Conservation (phyloP, 2,113 vertebrate species). For the Plecturocebus donacophilus region DNA sequence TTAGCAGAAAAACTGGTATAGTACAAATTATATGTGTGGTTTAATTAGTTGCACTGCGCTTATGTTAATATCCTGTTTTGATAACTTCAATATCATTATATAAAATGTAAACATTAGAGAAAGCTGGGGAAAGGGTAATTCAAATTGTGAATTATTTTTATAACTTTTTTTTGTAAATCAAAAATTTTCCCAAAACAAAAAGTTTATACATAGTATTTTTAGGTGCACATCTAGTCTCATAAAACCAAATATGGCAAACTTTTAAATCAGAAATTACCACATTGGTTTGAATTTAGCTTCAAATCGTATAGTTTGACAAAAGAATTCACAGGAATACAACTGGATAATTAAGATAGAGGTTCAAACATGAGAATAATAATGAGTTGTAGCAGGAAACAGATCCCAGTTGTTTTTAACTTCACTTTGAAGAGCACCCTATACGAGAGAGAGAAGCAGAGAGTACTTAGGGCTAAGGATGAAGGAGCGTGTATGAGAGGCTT, state of each 20-base stretch:
- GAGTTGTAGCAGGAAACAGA: too few relatives aligned
- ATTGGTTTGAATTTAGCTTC: not conserved
- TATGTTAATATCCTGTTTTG: not conserved
- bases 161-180: not conserved
- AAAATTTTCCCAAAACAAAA: not conserved
- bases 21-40: not conserved
- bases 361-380: not conserved
- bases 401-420: not conserved
- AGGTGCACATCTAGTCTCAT: not conserved
- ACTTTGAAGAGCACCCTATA: not conserved
- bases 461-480: not conserved
- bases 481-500: not conserved
- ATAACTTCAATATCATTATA: not conserved
- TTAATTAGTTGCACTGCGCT: not conserved
- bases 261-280: not conserved
- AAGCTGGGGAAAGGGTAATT: not conserved
- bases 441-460: not conserved
- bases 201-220: not conserved
- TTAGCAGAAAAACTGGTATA: not conserved
- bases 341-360: not conserved
- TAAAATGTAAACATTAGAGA: not conserved
- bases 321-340: fast-evolving
- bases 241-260: not conserved
- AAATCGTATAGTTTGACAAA: not conserved
- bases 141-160: not conserved